Percentiles rank a stretch among this genome's conserved stretches.
Evolutionary conservation across 2,797 vertebrate species (phyloP).

Genomic region (Peromyscus nudipes): DNA sequence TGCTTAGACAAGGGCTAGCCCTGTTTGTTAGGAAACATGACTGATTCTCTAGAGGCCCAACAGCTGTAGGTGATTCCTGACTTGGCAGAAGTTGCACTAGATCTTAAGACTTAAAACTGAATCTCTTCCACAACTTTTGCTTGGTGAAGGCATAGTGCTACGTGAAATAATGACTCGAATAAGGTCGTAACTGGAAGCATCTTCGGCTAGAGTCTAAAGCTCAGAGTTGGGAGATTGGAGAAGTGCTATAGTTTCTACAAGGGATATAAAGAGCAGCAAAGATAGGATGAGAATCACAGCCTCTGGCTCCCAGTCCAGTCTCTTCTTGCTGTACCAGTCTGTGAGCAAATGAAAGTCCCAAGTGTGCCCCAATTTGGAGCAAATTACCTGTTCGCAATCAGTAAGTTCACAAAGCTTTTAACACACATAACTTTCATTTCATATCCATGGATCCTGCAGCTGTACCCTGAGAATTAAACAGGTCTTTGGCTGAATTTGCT

Average conservation of each 20-base stretch:
- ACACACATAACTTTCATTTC: not conserved
- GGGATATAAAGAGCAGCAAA: not conserved
- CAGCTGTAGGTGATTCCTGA: constrained; percentile 78
- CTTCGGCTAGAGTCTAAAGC: not conserved
- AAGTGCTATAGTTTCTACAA: not conserved
- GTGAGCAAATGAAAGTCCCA: not conserved
- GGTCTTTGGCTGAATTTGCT: not conserved
- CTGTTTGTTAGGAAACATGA: constrained; percentile 68
- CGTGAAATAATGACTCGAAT: not conserved
- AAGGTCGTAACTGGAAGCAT: not conserved
- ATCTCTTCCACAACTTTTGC: constrained; percentile 37
- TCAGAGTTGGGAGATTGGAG: not conserved
- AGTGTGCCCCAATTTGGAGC: not conserved
- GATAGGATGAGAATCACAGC: not conserved
- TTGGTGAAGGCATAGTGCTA: constrained; percentile 11
- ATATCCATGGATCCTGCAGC: not conserved
- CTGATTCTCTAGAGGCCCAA: constrained; percentile 51
- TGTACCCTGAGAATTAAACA: constrained; percentile 19
- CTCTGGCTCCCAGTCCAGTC: not conserved
- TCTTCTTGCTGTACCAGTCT: not conserved
- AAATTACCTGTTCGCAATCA: not conserved
- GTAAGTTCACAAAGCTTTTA: not conserved
- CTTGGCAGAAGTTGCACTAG: constrained; percentile 65
- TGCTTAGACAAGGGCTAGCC: constrained; percentile 44
- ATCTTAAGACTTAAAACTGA: constrained; percentile 31